Percentiles rank a stretch among this genome's conserved stretches.
Evolutionary conservation across 2,113 vertebrate species (phyloP).

Genomic region (Azemiops feae): DNA sequence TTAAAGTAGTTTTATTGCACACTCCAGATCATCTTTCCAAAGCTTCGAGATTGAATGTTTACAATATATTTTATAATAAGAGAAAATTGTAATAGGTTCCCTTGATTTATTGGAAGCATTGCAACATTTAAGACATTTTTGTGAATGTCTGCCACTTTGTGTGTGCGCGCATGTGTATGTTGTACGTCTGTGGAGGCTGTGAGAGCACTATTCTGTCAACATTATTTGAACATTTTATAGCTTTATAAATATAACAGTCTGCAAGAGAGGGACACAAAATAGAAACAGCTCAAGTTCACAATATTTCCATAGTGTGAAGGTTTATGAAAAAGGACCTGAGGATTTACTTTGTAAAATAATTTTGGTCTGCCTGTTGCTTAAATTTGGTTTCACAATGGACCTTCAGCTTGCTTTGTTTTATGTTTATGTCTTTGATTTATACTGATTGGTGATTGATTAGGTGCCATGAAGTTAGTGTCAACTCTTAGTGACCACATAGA

Average conservation of each 20-base stretch:
- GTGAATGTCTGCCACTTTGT: neutral
- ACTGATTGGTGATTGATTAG: neutral
- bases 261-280: neutral
- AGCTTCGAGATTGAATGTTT: conserved; percentile 39
- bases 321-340: neutral
- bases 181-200: neutral
- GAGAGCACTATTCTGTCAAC: neutral
- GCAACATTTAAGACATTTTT: neutral
- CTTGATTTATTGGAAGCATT: neutral
- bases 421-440: neutral
- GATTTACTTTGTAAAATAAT: neutral
- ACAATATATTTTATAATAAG: conserved; percentile 20
- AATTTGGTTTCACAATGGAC: neutral
- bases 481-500: neutral
- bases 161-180: neutral
- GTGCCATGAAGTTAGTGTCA: neutral
- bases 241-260: neutral
- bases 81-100: conserved; percentile 18
- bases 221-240: conserved; percentile 35
- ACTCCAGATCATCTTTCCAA: conserved; percentile 33
- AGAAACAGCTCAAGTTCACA: neutral
- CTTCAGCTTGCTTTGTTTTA: neutral
- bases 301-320: neutral
- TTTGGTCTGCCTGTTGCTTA: neutral
- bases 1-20: neutral